Conservation (phyloP, 2,888 invertebrate species). For the Agapostemon virescens region DNA sequence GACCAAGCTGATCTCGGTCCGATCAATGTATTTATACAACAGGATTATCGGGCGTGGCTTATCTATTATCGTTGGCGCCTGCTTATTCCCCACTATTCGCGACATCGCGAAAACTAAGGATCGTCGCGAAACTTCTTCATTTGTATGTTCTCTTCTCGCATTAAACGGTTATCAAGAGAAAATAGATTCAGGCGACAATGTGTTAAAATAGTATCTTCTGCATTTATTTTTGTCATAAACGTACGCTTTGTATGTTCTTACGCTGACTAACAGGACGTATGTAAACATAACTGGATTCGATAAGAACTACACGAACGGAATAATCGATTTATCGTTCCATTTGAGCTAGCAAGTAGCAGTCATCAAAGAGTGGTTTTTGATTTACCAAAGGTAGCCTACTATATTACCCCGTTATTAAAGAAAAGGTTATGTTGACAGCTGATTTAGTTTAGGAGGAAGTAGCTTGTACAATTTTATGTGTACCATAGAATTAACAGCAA, state of each 20-base stretch:
- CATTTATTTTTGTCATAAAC: not conserved
- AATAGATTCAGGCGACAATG: not conserved
- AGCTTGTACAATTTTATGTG: no score
- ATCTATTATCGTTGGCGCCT: constrained; percentile 44
- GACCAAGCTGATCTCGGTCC: constrained; percentile 8
- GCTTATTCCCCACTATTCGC: not conserved
- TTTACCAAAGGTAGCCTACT: no score
- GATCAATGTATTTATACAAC: constrained; percentile 52
- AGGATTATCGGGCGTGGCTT: constrained; percentile 45
- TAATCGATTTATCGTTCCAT: not conserved
- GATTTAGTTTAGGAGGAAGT: no score
- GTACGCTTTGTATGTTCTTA: not conserved
- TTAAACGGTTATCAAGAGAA: not conserved
- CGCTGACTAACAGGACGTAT: not conserved
- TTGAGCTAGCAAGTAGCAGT: not conserved
- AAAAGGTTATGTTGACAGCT: not conserved
- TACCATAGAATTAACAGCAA: no score
- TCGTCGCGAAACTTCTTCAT: not conserved
- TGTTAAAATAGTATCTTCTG: not conserved
- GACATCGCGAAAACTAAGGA: constrained; percentile 12
- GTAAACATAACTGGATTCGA: not conserved
- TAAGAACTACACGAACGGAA: not conserved
- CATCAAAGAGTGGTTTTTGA: not conserved
- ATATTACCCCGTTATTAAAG: no score
- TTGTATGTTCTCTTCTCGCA: not conserved